These are phyloP conservation scores for Craterocephalus amniculus DNA, from an alignment of 2,797 vertebrate genomes.

Conservation along the genomic window DNA sequence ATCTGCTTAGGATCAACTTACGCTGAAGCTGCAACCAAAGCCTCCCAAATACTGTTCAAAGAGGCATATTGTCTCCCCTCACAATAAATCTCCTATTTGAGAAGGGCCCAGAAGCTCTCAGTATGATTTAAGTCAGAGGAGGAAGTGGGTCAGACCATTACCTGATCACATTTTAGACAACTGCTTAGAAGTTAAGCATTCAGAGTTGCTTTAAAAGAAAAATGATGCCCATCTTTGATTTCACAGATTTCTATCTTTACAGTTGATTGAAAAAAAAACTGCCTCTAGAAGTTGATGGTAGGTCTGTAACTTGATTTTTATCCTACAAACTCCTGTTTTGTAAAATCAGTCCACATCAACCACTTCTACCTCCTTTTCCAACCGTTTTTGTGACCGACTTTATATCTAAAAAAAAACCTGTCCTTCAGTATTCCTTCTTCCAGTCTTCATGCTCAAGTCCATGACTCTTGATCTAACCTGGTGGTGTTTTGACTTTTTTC, in stretches of 20 bases:
- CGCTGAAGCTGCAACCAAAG: neutral
- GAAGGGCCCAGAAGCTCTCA: neutral
- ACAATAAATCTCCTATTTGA: constrained; percentile 7
- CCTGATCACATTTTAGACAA: neutral
- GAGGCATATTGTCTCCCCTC: constrained; percentile 7
- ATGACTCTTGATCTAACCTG: neutral
- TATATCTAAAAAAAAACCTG: neutral
- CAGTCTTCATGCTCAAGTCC: neutral
- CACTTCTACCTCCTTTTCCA: neutral
- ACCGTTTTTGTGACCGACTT: neutral
- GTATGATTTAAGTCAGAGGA: neutral
- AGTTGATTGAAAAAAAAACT: neutral
- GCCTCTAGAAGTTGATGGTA: neutral
- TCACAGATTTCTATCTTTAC: neutral
- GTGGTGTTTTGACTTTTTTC: neutral
- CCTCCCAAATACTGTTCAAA: constrained; percentile 7
- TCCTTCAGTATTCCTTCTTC: neutral
- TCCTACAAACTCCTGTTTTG: neutral
- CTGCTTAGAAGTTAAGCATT: neutral
- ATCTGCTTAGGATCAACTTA: constrained; percentile 4
- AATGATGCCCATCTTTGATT: neutral
- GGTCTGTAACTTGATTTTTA: neutral
- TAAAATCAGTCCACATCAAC: neutral
- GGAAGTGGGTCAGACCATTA: constrained; percentile 1
- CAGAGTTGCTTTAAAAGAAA: neutral